Evolutionary conservation across 1,140 invertebrate genomes (phyloP).

Genomic region (Trichonephila inaurata): DNA sequence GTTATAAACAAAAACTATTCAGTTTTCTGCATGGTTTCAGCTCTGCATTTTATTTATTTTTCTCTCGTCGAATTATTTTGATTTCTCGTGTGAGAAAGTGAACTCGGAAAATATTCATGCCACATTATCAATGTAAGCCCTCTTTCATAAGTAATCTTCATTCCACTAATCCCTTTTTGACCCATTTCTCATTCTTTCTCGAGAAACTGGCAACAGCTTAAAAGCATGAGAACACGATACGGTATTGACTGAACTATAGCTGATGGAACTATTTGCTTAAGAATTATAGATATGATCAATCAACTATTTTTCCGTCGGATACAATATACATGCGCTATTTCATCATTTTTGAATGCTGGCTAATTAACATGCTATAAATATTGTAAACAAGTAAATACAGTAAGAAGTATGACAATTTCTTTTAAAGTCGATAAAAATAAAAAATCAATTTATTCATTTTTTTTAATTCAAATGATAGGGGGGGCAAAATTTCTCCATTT

Average conservation of each 20-base stretch:
- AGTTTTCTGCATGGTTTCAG: neutral
- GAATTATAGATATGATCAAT: no score
- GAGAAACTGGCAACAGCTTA: neutral
- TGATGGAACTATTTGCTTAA: no score
- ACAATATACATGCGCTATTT: no score
- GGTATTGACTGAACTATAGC: neutral
- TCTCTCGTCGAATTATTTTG: neutral
- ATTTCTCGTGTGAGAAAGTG: constrained; percentile 4
- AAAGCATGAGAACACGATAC: neutral
- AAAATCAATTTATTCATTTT: no score
- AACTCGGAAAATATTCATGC: neutral
- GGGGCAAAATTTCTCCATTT: no score
- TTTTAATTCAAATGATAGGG: no score
- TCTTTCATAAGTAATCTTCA: neutral
- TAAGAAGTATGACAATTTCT: no score
- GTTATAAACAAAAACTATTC: neutral
- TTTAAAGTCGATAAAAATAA: no score
- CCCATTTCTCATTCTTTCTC: constrained; percentile 1
- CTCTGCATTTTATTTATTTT: neutral
- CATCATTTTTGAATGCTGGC: no score
- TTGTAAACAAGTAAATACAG: no score
- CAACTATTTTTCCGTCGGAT: no score
- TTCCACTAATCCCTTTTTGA: neutral
- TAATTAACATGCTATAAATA: no score
- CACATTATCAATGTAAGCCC: neutral